Evolutionary conservation across 2,113 vertebrate species (phyloP), one percentile per base, ranked within the genome.

Genomic region (Cyanistes caeruleus): DNA sequence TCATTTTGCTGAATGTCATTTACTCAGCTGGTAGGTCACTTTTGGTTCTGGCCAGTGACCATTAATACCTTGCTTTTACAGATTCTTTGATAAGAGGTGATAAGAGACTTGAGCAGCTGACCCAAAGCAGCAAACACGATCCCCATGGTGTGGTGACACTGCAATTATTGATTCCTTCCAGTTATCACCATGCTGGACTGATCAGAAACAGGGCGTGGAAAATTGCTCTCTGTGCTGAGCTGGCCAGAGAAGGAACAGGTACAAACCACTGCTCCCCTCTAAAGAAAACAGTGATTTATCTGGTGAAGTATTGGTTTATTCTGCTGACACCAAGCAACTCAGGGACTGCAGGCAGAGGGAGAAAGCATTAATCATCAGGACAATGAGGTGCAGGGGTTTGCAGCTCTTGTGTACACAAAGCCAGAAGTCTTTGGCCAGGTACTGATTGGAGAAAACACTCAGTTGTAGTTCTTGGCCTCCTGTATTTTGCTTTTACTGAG

Each of bases 281-380:
- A 59, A 82, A 73, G 83, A 33, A 48, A 89, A 35, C 10, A 11
- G 21, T 74, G 58, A 90, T 93, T 95, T 89, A 80, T 80, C 58
- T 30, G 74, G 44, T 44, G 43, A 78, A 74, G 39, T 35, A 56
- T 58, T 58, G 84, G 43, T 20, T 58, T 30, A 9, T 83, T 87
- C 75, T 84, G 70, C 87, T 95, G 91, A 83, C 87, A 90, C 15
- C 13, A 44, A 15, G 30, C 5, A 35, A 49, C 65, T 69, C 33
- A 20, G 56, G 60, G 78, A 21, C 39, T 41, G 77, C 18, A 7
- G 11, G 16, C n/a, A 55, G 13, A 52, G 21, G 62, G 9, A 55
- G 46, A 68, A 83, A 82, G 9, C 44, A 89, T 95, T 82, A 62
- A 92, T 96, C 90, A 89, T 48, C 33, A 65, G 76, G 41, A 87